Evolutionary conservation across 2,113 vertebrate genomes (phyloP).

Genomic region (Natator depressus): DNA sequence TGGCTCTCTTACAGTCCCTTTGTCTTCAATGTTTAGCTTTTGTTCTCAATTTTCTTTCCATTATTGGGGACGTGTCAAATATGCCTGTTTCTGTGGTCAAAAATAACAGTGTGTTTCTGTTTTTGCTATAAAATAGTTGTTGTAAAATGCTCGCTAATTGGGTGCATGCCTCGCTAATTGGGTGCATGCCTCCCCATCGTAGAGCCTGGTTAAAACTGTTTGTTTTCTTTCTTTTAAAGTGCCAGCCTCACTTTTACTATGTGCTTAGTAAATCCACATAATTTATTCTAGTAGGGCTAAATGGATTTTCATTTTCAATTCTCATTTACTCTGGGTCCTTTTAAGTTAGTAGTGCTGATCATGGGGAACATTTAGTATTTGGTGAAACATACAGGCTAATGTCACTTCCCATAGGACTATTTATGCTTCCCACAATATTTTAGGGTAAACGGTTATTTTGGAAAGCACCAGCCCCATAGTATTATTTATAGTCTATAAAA

Average conservation of each 20-base stretch:
- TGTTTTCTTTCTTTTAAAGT: conserved; percentile 31
- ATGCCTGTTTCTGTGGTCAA: neutral
- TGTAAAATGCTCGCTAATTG: conserved; percentile 43
- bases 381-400: neutral
- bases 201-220: neutral
- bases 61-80: neutral
- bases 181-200: neutral
- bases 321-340: conserved; percentile 38
- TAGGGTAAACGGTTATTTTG: neutral
- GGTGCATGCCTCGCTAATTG: neutral
- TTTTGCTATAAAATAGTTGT: conserved; percentile 36
- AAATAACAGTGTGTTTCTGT: neutral
- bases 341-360: conserved; percentile 24
- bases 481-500: neutral
- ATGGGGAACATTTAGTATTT: neutral
- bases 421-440: neutral
- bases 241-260: neutral
- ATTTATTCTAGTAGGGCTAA: conserved; percentile 54
- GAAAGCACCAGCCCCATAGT: neutral
- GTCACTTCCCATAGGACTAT: neutral
- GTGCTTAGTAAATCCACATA: conserved; percentile 52
- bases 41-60: neutral
- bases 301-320: conserved; percentile 40
- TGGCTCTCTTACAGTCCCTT: neutral
- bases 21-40: neutral